These are phyloP conservation scores for Polietes domitor DNA, from an alignment of 2,888 invertebrate species.

Conservation along the genomic window DNA sequence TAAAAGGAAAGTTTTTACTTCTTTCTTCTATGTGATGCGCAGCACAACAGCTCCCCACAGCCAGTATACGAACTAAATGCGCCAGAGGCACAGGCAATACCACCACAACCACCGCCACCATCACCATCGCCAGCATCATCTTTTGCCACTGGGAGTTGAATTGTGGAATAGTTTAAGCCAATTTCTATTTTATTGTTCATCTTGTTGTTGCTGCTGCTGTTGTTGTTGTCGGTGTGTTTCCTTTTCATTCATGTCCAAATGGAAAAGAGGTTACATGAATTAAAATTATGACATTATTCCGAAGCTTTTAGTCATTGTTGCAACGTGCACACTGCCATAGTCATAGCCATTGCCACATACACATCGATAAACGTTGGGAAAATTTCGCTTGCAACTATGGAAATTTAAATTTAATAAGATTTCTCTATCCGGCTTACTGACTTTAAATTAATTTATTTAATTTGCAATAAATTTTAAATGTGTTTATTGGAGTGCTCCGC, in stretches of 20 bases:
- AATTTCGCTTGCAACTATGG: conserved; percentile 20
- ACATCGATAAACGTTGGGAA: not conserved
- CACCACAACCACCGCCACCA: not conserved
- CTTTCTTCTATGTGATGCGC: not conserved
- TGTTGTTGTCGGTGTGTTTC: not conserved
- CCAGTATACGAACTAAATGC: not conserved
- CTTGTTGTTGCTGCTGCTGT: not conserved
- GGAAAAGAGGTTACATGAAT: conserved; percentile 53
- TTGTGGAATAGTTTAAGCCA: conserved; percentile 31
- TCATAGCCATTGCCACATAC: not conserved
- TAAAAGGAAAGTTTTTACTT: conserved; percentile 51
- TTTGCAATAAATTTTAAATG: conserved; percentile 21
- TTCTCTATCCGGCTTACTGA: conserved; percentile 16
- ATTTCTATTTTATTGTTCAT: conserved; percentile 32
- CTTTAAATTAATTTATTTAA: conserved; percentile 18
- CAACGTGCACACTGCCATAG: not conserved
- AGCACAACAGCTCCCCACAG: not conserved
- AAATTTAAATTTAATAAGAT: conserved; percentile 41
- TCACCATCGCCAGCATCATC: not conserved
- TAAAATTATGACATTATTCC: conserved; percentile 54
- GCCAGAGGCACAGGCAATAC: conserved; percentile 17
- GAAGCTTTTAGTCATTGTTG: conserved; percentile 7
- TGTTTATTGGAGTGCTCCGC: too few relatives aligned
- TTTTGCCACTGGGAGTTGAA: conserved; percentile 31
- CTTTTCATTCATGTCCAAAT: conserved; percentile 36